Conservation (phyloP, 1,140 invertebrate genomes). For the Eulimnadia texana region DNA sequence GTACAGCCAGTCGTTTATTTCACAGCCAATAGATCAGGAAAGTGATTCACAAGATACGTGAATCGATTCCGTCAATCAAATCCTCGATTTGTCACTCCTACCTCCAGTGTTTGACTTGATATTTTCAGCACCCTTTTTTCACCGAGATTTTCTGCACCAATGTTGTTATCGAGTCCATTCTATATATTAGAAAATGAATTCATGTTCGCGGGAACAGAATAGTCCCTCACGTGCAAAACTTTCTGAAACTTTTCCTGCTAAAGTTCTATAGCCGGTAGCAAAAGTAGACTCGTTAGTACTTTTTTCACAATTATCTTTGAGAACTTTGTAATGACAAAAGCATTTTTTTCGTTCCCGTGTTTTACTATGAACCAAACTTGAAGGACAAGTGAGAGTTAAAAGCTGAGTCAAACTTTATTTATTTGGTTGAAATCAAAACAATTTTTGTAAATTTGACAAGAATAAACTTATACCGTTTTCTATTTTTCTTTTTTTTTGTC, state of each 20-base stretch:
- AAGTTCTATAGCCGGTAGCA: not conserved
- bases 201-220: not conserved
- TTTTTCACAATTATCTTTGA: not conserved
- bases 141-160: not conserved
- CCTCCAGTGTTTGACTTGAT: not conserved
- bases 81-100: not conserved
- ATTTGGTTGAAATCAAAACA: not conserved
- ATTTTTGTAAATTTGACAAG: not conserved
- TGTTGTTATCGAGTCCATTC: not conserved
- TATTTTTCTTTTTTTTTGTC: not conserved
- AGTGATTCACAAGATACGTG: conserved; percentile 3
- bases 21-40: conserved; percentile 15
- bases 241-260: not conserved
- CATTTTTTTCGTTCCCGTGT: not conserved
- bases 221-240: not conserved
- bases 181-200: not conserved
- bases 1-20: conserved; percentile 20
- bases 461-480: not conserved
- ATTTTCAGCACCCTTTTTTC: not conserved
- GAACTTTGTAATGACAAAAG: not conserved
- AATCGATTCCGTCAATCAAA: not conserved
- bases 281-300: not conserved
- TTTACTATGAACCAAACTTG: not conserved
- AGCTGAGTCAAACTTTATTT: not conserved
- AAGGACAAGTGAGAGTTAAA: not conserved